Evolutionary conservation across 2,888 invertebrate genomes (phyloP).

Genomic region (Branchipolynoe longqiensis): DNA sequence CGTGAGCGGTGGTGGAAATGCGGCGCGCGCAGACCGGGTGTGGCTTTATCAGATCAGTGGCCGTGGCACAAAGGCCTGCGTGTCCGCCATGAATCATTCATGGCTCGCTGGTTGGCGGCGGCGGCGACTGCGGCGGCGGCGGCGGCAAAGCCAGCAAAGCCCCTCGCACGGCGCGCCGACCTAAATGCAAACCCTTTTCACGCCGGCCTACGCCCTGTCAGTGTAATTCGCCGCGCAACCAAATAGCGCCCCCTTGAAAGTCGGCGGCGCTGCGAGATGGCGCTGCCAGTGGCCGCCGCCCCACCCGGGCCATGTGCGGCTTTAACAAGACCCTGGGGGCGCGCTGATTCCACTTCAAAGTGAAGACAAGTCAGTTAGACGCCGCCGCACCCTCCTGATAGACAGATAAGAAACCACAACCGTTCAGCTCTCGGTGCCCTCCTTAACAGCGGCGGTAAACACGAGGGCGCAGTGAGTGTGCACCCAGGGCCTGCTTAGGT

Average conservation of each 20-base stretch:
- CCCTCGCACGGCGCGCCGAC: slow-evolving; percentile 10
- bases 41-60: slow-evolving; percentile 38
- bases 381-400: neutral
- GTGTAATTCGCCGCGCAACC: slow-evolving; percentile 8
- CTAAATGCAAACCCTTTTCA: slow-evolving; percentile 45
- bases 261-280: no score
- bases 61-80: slow-evolving; percentile 14
- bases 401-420: slow-evolving; percentile 37
- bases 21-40: no score
- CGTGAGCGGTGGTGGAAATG: no score
- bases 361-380: slow-evolving; percentile 25
- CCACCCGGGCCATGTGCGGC: slow-evolving; percentile 14
- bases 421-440: no score
- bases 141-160: neutral
- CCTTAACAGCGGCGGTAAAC: no score
- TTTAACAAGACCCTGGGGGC: neutral
- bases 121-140: no score
- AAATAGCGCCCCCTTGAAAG: neutral
- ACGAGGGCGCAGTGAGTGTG: no score
- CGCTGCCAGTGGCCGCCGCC: no score
- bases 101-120: neutral
- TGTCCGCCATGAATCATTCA: slow-evolving; percentile 41
- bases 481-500: no score
- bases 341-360: slow-evolving; percentile 27
- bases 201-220: slow-evolving; percentile 21